phyloP scores from a whole-genome alignment of 2,888 invertebrate species.

The Malacosoma neustria region DNA sequence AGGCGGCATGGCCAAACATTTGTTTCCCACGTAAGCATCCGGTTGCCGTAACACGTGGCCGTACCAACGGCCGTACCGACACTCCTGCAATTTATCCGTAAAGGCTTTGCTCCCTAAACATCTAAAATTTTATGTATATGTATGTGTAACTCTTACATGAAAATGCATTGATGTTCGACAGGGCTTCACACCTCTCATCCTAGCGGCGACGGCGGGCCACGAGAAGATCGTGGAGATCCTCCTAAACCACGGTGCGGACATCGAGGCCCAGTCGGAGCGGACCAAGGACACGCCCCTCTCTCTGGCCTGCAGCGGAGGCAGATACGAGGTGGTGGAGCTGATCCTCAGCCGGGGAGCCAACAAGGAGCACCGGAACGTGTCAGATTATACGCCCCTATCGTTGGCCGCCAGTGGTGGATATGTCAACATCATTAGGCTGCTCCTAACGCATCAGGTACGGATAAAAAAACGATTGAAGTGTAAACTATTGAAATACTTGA shows the following conservation, averaged over 20 bases:
- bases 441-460: conserved; percentile 86
- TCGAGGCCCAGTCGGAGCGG: conserved; percentile 98
- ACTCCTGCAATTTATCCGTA: too few species aligned
- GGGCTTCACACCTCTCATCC: conserved; percentile 97
- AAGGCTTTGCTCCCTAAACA: too few species aligned
- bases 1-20: too few species aligned
- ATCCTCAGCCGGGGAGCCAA: conserved; percentile 92
- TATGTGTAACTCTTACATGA: too few species aligned
- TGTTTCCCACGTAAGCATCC: too few species aligned
- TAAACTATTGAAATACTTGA: too few species aligned
- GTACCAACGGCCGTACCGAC: too few species aligned
- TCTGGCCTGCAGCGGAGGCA: conserved; percentile 96
- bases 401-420: conserved; percentile 98
- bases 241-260: conserved; percentile 94
- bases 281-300: conserved; percentile 99
- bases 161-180: too few species aligned
- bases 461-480: too few species aligned
- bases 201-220: conserved; percentile 96
- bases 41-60: too few species aligned
- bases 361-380: conserved; percentile 98
- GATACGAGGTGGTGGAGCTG: conserved; percentile 95
- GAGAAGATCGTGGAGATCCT: conserved; percentile 91
- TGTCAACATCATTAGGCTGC: conserved; percentile 96
- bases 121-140: too few species aligned
- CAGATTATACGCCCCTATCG: conserved; percentile 99